A percentile compares a stretch with the other conserved stretches of the same genome.
These are phyloP conservation scores for Petrocephalus sullivani DNA, from an alignment of 2,797 vertebrate species.

Conservation along the genomic window DNA sequence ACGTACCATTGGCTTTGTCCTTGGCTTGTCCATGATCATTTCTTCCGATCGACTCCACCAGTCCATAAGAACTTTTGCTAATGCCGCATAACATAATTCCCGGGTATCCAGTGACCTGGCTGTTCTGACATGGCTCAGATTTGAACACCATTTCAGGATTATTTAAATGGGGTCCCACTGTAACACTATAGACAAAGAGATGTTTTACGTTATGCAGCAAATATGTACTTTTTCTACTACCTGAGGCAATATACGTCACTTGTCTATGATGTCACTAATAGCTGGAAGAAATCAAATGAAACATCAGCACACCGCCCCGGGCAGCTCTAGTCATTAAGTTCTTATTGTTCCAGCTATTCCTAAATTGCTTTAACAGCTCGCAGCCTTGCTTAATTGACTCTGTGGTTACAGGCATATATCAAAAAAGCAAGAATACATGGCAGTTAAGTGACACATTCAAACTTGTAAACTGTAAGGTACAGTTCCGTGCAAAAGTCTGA, in stretches of 20 bases:
- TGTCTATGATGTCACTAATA: neutral
- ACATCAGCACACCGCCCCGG: neutral
- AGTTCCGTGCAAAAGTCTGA: neutral
- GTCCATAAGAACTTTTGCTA: neutral
- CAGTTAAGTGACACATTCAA: neutral
- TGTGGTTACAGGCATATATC: neutral
- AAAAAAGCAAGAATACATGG: neutral
- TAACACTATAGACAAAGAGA: neutral
- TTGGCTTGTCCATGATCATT: neutral
- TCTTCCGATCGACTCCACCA: neutral
- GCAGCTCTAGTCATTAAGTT: neutral
- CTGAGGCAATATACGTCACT: neutral
- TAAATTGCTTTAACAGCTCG: neutral
- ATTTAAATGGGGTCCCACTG: neutral
- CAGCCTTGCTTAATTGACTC: neutral
- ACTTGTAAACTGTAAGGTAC: neutral
- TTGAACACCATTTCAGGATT: neutral
- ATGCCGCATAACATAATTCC: neutral
- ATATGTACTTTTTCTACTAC: neutral
- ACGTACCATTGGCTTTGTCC: neutral
- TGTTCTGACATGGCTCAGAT: neutral
- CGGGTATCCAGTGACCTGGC: neutral
- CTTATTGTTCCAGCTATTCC: neutral
- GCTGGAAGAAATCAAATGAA: neutral
- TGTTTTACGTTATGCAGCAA: too few relatives aligned